Evolutionary conservation across 2,888 invertebrate species (phyloP).

Genomic region (Notodonta dromedarius): DNA sequence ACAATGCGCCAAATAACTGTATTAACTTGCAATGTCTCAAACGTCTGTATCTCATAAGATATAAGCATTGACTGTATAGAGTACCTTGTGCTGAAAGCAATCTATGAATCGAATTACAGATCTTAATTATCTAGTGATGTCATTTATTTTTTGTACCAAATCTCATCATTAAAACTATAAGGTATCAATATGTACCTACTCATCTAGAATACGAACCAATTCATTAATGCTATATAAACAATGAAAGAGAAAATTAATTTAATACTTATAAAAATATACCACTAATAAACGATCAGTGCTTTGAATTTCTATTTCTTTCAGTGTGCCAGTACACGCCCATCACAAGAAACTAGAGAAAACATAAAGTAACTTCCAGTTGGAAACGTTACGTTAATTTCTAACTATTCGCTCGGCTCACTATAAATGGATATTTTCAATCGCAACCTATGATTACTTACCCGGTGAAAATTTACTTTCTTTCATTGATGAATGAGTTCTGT

Average conservation of each 20-base stretch:
- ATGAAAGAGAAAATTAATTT: no score
- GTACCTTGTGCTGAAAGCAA: not conserved
- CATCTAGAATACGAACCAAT: no score
- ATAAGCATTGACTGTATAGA: not conserved
- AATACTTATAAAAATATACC: no score
- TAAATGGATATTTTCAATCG: constrained; percentile 64
- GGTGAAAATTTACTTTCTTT: constrained; percentile 68
- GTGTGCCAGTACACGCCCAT: constrained; percentile 20
- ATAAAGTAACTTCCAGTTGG: constrained; percentile 47
- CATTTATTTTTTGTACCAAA: no score
- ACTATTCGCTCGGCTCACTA: constrained; percentile 43
- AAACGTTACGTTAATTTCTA: constrained; percentile 54
- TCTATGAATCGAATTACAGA: not conserved
- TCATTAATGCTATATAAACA: no score
- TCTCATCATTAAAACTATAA: no score
- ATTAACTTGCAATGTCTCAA: constrained; percentile 9
- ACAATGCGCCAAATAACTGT: constrained; percentile 16
- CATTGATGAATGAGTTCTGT: constrained; percentile 47
- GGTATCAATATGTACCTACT: no score
- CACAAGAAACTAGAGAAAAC: constrained; percentile 44
- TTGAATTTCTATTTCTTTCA: constrained; percentile 16
- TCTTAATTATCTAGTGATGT: no score
- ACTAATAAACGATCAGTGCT: constrained; percentile 8
- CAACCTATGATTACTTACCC: constrained; percentile 58
- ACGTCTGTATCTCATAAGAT: not conserved